Conservation (phyloP, 2,888 invertebrate genomes). For the Dexiosoma caninum region DNA sequence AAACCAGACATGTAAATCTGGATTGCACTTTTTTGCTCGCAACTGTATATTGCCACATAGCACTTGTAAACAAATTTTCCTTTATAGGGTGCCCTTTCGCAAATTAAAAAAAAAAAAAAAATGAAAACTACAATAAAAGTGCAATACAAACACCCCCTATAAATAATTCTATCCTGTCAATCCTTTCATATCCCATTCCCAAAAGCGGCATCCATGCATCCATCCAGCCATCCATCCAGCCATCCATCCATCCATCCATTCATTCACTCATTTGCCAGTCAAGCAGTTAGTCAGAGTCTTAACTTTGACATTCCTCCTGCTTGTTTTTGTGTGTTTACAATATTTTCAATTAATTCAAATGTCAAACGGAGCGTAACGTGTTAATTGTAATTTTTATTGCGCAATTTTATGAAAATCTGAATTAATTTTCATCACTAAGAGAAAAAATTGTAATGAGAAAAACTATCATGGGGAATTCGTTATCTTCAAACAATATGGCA, state of each 20-base stretch:
- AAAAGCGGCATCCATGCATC: not conserved
- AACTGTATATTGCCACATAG: no score
- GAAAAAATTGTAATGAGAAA: slow-evolving; percentile 53
- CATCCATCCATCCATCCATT: not conserved
- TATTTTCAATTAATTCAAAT: slow-evolving; percentile 68
- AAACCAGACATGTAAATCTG: no score
- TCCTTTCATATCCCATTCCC: slow-evolving; percentile 1
- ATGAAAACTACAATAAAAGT: no score
- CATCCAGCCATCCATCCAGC: not conserved
- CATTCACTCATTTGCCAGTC: not conserved
- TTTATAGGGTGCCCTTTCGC: not conserved
- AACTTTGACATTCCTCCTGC: slow-evolving; percentile 26
- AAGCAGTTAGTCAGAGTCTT: slow-evolving; percentile 6
- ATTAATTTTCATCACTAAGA: slow-evolving; percentile 60
- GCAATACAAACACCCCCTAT: not conserved
- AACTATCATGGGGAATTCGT: slow-evolving; percentile 53
- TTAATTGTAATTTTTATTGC: slow-evolving; percentile 66
- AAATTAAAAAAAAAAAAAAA: not conserved
- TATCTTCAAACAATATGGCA: slow-evolving; percentile 36
- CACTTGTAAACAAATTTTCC: no score
- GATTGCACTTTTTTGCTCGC: no score
- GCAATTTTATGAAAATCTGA: slow-evolving; percentile 66
- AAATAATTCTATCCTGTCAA: slow-evolving; percentile 43
- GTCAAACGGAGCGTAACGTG: slow-evolving; percentile 67
- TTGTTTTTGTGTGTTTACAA: slow-evolving; percentile 48